phyloP scores from a whole-genome alignment of 2,888 invertebrate genomes.

The Daptonema setosum region DNA sequence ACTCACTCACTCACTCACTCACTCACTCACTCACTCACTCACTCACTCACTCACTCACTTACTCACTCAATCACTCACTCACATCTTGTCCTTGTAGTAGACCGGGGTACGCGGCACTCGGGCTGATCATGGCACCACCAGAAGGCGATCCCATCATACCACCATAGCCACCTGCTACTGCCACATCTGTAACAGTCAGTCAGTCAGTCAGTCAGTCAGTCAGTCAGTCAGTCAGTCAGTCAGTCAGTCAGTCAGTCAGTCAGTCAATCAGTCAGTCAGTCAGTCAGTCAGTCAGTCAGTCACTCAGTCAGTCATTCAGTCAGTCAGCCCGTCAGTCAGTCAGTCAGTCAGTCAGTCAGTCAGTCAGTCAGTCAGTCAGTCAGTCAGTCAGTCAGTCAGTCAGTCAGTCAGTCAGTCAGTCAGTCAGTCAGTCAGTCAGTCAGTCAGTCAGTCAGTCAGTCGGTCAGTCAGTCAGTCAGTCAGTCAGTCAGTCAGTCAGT shows the following conservation, averaged over 20 bases:
- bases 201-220: not conserved
- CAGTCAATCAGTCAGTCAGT: no score
- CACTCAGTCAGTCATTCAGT: no score
- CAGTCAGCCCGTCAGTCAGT: no score
- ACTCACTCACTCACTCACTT: no score
- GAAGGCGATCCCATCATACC: not conserved
- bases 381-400: not conserved
- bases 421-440: not conserved
- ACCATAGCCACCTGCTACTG: not conserved
- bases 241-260: not conserved
- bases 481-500: not conserved
- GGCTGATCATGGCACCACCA: not conserved
- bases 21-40: no score
- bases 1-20: no score
- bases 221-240: not conserved
- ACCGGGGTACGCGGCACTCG: not conserved
- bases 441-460: not conserved
- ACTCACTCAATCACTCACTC: not conserved
- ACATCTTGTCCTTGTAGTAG: not conserved
- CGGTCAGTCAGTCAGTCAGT: not conserved
- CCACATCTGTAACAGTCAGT: not conserved
- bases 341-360: not conserved
- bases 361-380: not conserved
- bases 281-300: no score
- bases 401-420: not conserved